These are phyloP conservation scores for Sclerodermus sp. DNA, from an alignment of 2,888 invertebrate species.

Conservation along the genomic window DNA sequence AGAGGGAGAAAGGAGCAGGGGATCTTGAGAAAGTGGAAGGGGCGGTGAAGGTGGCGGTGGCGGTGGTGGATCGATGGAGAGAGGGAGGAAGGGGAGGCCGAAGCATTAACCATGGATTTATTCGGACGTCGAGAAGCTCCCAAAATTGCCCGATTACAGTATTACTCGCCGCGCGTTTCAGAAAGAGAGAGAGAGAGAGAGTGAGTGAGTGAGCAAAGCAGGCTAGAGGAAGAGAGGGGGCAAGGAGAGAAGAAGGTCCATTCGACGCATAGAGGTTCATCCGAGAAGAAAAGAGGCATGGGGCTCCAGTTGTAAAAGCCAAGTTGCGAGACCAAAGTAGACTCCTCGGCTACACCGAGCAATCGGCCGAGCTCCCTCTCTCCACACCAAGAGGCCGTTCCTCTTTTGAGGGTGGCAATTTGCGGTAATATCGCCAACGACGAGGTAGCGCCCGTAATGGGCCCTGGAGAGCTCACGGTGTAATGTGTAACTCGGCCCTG, in stretches of 20 bases:
- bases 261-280: too few relatives aligned
- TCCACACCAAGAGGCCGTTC: slow-evolving; percentile 32
- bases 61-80: slow-evolving; percentile 14
- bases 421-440: slow-evolving; percentile 56
- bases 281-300: slow-evolving; percentile 10
- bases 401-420: slow-evolving; percentile 56
- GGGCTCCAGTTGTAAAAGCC: slow-evolving; percentile 41
- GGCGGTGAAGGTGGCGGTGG: slow-evolving; percentile 10
- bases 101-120: slow-evolving; percentile 55
- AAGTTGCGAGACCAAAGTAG: slow-evolving; percentile 38
- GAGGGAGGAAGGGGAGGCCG: slow-evolving; percentile 14
- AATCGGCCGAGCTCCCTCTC: too few relatives aligned
- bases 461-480: slow-evolving; percentile 31
- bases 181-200: too few relatives aligned
- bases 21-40: slow-evolving; percentile 16
- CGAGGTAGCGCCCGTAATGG: slow-evolving; percentile 49
- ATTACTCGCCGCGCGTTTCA: slow-evolving; percentile 43
- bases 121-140: slow-evolving; percentile 44
- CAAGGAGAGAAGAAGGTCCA: too few relatives aligned
- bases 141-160: slow-evolving; percentile 54
- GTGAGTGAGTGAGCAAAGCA: neutral
- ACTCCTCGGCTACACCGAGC: too few relatives aligned
- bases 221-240: too few relatives aligned
- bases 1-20: slow-evolving; percentile 14
- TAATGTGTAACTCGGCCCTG: slow-evolving; percentile 36